phyloP scores from a whole-genome alignment of 2,888 invertebrate genomes.

The Andrena bucephala region DNA sequence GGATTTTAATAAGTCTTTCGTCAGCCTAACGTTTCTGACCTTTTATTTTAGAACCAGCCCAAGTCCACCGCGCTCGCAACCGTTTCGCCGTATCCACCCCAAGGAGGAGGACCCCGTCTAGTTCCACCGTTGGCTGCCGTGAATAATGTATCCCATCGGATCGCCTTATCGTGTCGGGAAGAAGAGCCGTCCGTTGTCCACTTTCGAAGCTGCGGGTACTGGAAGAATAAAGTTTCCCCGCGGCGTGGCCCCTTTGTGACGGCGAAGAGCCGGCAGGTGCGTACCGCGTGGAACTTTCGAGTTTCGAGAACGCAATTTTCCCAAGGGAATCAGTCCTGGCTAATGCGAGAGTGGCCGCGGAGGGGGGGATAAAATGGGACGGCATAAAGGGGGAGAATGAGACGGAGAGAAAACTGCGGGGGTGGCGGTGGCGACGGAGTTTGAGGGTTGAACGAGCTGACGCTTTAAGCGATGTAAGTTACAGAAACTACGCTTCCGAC shows the following conservation, averaged over 20 bases:
- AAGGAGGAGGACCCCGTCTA: not conserved
- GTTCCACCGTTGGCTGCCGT: conserved; percentile 6
- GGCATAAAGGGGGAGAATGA: conserved; percentile 30
- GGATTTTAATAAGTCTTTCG: too few relatives aligned
- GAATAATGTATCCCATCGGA: conserved; percentile 54
- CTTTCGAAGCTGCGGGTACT: conserved; percentile 7
- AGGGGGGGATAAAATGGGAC: conserved; percentile 22
- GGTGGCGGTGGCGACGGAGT: conserved; percentile 67
- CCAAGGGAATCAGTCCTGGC: conserved; percentile 66
- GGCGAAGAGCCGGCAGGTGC: conserved; percentile 31
- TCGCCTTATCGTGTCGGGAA: conserved; percentile 49
- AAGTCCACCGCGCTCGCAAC: not conserved
- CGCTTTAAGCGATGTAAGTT: conserved; percentile 76
- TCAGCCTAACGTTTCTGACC: too few relatives aligned
- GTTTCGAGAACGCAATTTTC: conserved; percentile 66
- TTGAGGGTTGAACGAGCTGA: conserved; percentile 70
- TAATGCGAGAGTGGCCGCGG: conserved; percentile 58
- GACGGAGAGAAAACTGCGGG: conserved; percentile 33
- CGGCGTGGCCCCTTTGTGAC: not conserved
- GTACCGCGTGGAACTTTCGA: conserved; percentile 57
- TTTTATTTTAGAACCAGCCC: too few relatives aligned
- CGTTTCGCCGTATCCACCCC: not conserved
- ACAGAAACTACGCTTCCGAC: conserved; percentile 73
- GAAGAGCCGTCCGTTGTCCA: conserved; percentile 21
- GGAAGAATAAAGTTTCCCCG: conserved; percentile 41